Evolutionary conservation across 2,888 invertebrate species (phyloP), one percentile per base, ranked within the genome.

Genomic region (Phengaris alcon): DNA sequence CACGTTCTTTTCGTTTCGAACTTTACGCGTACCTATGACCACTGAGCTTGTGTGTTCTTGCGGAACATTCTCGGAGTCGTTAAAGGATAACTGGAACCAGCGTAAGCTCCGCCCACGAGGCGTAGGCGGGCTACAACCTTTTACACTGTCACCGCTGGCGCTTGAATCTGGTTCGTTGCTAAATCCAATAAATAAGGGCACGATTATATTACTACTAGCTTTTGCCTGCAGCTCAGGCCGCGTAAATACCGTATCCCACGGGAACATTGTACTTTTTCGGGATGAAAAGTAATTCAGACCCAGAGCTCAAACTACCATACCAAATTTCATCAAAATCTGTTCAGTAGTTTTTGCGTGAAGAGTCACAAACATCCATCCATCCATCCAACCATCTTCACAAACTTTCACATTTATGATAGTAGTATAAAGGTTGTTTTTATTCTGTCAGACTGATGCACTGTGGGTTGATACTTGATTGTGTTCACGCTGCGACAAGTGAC

Each of bases 41-140:
- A 48, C 48, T 48, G 48, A 6, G 48, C 48, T 48, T 2, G 35
- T 59, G 9, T n/a, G 57, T 51, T n/a, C 10, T 75, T 74, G 79
- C 78, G 77, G 80, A 81, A 79, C 55, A 73, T 9, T 13, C 51
- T 59, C 59, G 76, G 22, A 68, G 48, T 59, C 48, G 74, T 73
- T 81, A 82, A 85, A 85, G 86, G 85, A 79, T 79, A 90, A 86
- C 83, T 90, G 81, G 90, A 88, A 85, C 89, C 79, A 10, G 78
- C 82, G 91, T 90, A 85, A 89, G 89, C 79, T 84, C 82, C 78
- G 86, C 88, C 89, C 87, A 88, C 88, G n/a, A 73, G 79, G 77
- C 12, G 64, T 64, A 35, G 64, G 64, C 64, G 12, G 55, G 8
- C 13, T 12, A 64, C 64, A 52, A 15, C 52, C 15, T 70, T 15